Evolutionary conservation across 2,888 invertebrate genomes (phyloP), one percentile per base, ranked within the genome.

Genomic region (Psylliodes chrysocephalus): DNA sequence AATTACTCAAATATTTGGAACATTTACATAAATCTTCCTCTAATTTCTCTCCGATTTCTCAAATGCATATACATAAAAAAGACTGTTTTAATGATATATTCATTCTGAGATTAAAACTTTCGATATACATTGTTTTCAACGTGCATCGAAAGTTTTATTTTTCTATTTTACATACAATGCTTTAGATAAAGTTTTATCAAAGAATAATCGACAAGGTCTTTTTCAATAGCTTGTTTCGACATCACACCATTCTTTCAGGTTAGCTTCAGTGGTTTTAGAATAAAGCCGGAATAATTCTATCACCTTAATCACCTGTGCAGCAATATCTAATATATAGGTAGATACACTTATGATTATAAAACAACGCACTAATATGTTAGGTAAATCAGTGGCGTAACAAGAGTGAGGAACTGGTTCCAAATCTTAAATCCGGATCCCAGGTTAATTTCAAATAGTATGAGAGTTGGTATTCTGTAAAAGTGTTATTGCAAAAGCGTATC

Each of bases 131-230:
- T 59, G 59, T 40, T 22, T 59, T 25, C 49, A 38, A 8, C 12
- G 42, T 57, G 47, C 15, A 33, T 56, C 35, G 56, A 38, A 47
- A 57, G 47, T 57, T 57, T 25, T 57, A 57, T 22, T 59, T 40
- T 56, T 56, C 22, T 47, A 14, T 59, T 59, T 51, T 49, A 28
- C 59, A 59, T 59, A 59, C 59, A 59, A 59, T 59, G 49, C 38
- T 25, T 59, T 12, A 40, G 49, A 54, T 49, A 38, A 59, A n/a
- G 12, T 59, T 59, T 49, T 59, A 59, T 40, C 49, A 35, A 17
- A 47, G 22, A 12, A 8, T 40, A 15, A 59, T 49, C 49, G 54
- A 42, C 54, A 54, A 56, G 44, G 56, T 56, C 56, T 56, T 46
- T 19, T 19, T 33, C 12, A 56, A 56, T 33, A 30, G 12, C 44